Percentiles rank a stretch among this genome's conserved stretches.
phyloP scores from a whole-genome alignment of 2,888 invertebrate species.

The Caenorhabditis sinica region DNA sequence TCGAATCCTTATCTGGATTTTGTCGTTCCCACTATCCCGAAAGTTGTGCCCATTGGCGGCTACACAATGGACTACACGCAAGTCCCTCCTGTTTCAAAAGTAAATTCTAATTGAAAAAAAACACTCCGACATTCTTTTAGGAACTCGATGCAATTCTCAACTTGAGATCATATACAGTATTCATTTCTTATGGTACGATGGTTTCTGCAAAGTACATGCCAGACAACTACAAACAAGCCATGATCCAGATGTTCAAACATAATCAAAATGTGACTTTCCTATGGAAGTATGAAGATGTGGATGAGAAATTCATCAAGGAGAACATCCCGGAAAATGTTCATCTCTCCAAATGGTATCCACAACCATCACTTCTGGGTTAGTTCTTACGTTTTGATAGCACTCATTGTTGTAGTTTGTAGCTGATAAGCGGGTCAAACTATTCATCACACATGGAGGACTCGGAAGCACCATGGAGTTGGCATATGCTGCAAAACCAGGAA shows the following conservation, averaged over 20 bases:
- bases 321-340: slow-evolving; percentile 46
- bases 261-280: slow-evolving; percentile 53
- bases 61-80: slow-evolving; percentile 43
- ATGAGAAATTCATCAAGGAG: slow-evolving; percentile 37
- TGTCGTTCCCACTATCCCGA: slow-evolving; percentile 62
- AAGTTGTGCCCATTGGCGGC: slow-evolving; percentile 67
- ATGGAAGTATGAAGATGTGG: slow-evolving; percentile 60
- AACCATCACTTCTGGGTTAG: slow-evolving; percentile 45
- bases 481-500: slow-evolving; percentile 59
- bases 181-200: slow-evolving; percentile 61
- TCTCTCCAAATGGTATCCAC: slow-evolving; percentile 54
- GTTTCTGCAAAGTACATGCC: slow-evolving; percentile 48
- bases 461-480: slow-evolving; percentile 67
- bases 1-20: slow-evolving; percentile 66
- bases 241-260: slow-evolving; percentile 50
- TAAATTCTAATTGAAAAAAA: neutral
- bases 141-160: slow-evolving; percentile 37
- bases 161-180: slow-evolving; percentile 28
- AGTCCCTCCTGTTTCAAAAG: slow-evolving; percentile 20
- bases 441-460: slow-evolving; percentile 66
- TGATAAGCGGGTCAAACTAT: slow-evolving; percentile 57
- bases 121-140: neutral
- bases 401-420: slow-evolving; percentile 28
- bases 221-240: slow-evolving; percentile 28
- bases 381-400: neutral